A percentile compares a stretch with the other conserved stretches of the same genome.
Conservation (phyloP, 2,113 vertebrate genomes). For the Leuciscus idus region DNA sequence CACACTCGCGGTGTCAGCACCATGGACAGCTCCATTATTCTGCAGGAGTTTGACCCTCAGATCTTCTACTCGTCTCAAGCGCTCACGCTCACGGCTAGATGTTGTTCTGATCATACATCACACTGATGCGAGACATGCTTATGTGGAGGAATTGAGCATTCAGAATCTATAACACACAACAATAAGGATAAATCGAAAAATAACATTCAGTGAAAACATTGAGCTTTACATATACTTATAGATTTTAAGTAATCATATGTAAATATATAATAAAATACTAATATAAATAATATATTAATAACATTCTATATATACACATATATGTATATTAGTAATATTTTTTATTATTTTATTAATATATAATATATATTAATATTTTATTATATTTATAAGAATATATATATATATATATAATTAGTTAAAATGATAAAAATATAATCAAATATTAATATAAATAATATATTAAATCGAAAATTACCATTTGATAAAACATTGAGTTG, state of each 20-base stretch:
- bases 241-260: no score
- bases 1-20: not conserved
- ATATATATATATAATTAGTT: no score
- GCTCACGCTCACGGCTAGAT: not conserved
- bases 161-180: not conserved
- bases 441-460: no score
- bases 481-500: no score
- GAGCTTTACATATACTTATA: no score
- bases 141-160: not conserved
- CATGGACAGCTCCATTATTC: conserved; percentile 29
- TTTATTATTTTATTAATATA: no score
- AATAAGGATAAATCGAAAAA: not conserved
- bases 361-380: no score
- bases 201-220: not conserved
- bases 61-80: not conserved
- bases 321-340: not conserved
- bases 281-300: no score
- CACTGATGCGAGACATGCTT: not conserved
- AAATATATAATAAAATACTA: not conserved
- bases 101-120: not conserved
- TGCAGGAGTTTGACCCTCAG: not conserved
- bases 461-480: no score
- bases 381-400: no score
- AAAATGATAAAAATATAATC: no score
- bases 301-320: not conserved